These are phyloP conservation scores for Mungos mungo DNA, from an alignment of 2,113 vertebrate genomes.

Conservation along the genomic window DNA sequence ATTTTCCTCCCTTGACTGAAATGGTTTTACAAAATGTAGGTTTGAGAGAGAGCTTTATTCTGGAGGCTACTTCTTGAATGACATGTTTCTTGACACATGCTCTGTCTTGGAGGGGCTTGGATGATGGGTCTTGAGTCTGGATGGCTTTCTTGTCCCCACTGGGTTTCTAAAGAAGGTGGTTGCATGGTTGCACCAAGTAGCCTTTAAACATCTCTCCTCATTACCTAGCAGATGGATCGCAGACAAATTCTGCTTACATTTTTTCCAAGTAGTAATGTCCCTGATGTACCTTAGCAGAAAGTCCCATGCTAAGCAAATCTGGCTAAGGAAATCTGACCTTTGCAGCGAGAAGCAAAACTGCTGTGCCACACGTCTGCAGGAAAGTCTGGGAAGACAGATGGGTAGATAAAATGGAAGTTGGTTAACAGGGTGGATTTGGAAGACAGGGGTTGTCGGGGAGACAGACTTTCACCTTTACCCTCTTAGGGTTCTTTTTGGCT, in stretches of 20 bases:
- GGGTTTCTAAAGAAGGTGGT: neutral
- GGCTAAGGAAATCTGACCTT: slow-evolving; percentile 10
- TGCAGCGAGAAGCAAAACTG: neutral
- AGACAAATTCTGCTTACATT: neutral
- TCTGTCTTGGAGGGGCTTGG: neutral
- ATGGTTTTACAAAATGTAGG: neutral
- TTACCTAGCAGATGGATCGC: neutral
- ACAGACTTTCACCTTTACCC: neutral
- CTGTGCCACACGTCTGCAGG: neutral
- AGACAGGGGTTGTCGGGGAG: neutral
- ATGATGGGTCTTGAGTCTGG: neutral
- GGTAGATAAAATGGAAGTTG: neutral
- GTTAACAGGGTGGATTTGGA: neutral
- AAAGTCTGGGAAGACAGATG: neutral
- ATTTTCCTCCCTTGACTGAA: slow-evolving; percentile 44
- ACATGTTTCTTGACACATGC: neutral
- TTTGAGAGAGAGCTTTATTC: neutral
- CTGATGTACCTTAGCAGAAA: slow-evolving; percentile 20
- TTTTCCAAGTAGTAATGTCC: neutral
- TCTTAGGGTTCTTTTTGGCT: neutral
- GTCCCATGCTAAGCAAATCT: neutral
- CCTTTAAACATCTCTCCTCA: neutral
- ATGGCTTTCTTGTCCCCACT: neutral
- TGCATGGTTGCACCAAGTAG: neutral
- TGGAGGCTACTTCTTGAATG: neutral